Evolutionary conservation across 2,113 vertebrate genomes (phyloP), one percentile per base, ranked within the genome.

Genomic region (Oryzias woworae): DNA sequence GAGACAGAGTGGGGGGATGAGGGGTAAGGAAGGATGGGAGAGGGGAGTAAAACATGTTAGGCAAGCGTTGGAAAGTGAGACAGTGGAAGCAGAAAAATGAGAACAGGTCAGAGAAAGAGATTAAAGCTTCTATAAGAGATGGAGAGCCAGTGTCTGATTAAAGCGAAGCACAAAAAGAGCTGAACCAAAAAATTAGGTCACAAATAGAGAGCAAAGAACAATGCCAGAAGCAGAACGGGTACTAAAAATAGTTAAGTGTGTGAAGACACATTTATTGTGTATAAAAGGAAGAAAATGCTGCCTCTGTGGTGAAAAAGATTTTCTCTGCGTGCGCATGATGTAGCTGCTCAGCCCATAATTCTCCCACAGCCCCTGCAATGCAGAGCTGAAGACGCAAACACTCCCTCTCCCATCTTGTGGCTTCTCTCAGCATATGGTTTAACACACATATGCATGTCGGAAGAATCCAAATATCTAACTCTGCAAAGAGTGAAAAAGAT

Each of bases 301-400:
- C 7, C 36, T 36, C 36, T 36, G 36, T 12, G 36, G 36, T 36
- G 36, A 36, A 36, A 36, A 36, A 36, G 31, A 8, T 8, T 36
- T 36, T 36, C 31, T 24, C 60, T 48, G 54, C 71, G 77, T 61
- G 66, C 5, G 58, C 57, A 67, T 89, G 90, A 89, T 78, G 73
- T 76, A 76, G 64, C 75, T 73, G 71, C 79, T 82, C 68, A 43
- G 78, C 82, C 87, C 82, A 73, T 82, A 80, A 88, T 62, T 81
- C 82, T 84, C 84, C 72, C 78, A 77, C 82, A 88, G 82, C 85
- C 87, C 82, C 83, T 88, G 82, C 85, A 88, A 77, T 89, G 88
- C 90, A 88, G 91, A 87, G 87, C 80, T 69, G 70, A 73, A 83
- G 80, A 80, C 72, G 71, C 65, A 72, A 70, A 46, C 5, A 31